These are phyloP conservation scores for Aythya baeri DNA, from an alignment of 2,113 vertebrate genomes.

Conservation along the genomic window DNA sequence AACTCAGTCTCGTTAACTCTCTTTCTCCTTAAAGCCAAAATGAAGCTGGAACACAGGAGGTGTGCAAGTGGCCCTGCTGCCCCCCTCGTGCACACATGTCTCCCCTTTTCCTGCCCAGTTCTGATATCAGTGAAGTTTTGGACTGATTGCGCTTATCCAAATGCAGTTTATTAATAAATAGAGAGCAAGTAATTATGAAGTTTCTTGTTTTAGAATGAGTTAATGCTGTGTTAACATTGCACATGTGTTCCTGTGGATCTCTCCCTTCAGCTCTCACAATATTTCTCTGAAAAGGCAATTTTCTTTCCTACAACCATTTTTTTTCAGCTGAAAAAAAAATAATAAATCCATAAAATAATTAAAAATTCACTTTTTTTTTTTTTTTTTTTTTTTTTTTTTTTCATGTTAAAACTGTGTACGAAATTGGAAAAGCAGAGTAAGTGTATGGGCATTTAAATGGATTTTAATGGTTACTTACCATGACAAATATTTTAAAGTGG, in stretches of 20 bases:
- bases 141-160: neutral
- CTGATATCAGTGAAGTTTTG: neutral
- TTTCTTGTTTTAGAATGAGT: neutral
- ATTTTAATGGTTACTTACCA: neutral
- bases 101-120: neutral
- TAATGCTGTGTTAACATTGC: neutral
- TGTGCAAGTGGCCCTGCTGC: rapidly evolving
- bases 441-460: neutral
- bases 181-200: neutral
- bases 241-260: neutral
- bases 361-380: neutral
- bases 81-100: rapidly evolving
- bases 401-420: neutral
- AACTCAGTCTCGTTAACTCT: neutral
- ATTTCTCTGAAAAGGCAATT: neutral
- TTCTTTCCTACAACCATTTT: neutral
- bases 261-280: neutral
- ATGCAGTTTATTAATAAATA: neutral
- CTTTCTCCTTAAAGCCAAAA: neutral
- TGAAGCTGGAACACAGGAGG: neutral
- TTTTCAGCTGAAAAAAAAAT: neutral
- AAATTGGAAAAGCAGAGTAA: neutral
- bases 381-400: neutral
- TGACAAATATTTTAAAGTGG: neutral
- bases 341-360: neutral